phyloP scores from a whole-genome alignment of 2,888 invertebrate species.

The Noctua janthina region DNA sequence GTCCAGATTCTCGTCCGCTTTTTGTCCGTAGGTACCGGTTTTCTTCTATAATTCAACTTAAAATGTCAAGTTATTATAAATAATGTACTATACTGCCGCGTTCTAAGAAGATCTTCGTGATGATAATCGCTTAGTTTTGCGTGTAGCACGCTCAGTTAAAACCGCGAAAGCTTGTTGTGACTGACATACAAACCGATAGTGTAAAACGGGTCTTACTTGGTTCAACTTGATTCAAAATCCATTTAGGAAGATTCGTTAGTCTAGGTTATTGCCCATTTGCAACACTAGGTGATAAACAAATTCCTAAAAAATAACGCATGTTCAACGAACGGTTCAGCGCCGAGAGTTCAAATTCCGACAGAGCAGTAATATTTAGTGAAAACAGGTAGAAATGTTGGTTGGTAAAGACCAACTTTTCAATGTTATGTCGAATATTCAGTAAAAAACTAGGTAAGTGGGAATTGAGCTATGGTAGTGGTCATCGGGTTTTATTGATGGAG shows the following conservation, averaged over 20 bases:
- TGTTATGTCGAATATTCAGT: background rate
- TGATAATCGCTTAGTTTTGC: conserved; percentile 34
- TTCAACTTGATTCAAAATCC: conserved; percentile 18
- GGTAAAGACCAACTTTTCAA: background rate
- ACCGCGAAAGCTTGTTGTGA: background rate
- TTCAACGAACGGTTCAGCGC: background rate
- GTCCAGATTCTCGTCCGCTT: background rate
- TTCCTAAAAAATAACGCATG: background rate
- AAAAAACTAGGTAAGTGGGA: background rate
- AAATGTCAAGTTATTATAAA: background rate
- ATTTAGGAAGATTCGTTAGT: conserved; percentile 22
- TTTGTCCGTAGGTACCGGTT: background rate
- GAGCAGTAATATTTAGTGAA: background rate
- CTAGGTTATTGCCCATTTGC: background rate
- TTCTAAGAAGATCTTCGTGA: conserved; percentile 5
- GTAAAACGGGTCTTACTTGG: conserved; percentile 9
- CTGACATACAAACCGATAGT: conserved; percentile 13
- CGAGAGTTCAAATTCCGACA: background rate
- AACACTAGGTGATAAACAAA: background rate
- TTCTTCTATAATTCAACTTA: background rate
- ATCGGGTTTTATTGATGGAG: no score
- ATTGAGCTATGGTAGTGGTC: background rate
- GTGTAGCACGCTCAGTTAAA: conserved; percentile 31
- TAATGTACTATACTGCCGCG: background rate
- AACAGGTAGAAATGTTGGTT: background rate